Percentiles rank a stretch among this genome's conserved stretches.
Conservation (phyloP, 30 jellyfish, hydroid and myxozoan genomes). For the Rhopilema esculentum region DNA sequence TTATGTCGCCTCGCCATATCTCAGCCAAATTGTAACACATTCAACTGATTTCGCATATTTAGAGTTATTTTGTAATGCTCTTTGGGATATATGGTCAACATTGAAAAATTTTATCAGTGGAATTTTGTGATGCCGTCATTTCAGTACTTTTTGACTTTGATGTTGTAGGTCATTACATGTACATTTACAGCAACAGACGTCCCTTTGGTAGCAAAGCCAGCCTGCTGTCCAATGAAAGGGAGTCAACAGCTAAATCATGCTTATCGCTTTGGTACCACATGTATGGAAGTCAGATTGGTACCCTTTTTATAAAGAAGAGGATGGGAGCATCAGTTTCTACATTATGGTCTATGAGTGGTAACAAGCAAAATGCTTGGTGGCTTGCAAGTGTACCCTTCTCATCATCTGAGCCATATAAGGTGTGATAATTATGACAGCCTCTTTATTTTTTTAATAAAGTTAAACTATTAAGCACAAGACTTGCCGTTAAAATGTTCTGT, state of each 20-base stretch:
- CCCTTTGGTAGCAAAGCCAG: neutral
- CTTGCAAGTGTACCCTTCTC: neutral
- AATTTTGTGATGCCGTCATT: too few relatives aligned
- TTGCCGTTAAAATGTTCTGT: too few relatives aligned
- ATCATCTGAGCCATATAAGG: slow-evolving; percentile 1
- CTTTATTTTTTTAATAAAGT: too few relatives aligned
- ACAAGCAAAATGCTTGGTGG: slow-evolving; percentile 2
- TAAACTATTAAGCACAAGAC: too few relatives aligned
- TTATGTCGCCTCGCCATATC: too few relatives aligned
- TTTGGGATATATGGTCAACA: too few relatives aligned
- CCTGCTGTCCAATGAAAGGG: neutral
- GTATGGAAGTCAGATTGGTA: neutral
- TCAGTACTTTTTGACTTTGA: too few relatives aligned
- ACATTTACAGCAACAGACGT: neutral
- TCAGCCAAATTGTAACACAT: too few relatives aligned
- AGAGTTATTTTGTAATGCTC: too few relatives aligned
- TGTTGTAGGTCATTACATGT: neutral
- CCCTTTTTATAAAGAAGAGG: neutral
- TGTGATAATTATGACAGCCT: neutral
- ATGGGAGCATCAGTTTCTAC: neutral
- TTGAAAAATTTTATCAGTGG: too few relatives aligned
- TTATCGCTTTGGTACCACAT: slow-evolving; percentile 12
- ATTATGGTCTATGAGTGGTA: neutral
- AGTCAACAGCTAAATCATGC: neutral
- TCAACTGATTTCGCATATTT: too few relatives aligned